Conservation (phyloP, 37 sponge, comb jelly and placozoan genomes). For the Eunapius fragilis region DNA sequence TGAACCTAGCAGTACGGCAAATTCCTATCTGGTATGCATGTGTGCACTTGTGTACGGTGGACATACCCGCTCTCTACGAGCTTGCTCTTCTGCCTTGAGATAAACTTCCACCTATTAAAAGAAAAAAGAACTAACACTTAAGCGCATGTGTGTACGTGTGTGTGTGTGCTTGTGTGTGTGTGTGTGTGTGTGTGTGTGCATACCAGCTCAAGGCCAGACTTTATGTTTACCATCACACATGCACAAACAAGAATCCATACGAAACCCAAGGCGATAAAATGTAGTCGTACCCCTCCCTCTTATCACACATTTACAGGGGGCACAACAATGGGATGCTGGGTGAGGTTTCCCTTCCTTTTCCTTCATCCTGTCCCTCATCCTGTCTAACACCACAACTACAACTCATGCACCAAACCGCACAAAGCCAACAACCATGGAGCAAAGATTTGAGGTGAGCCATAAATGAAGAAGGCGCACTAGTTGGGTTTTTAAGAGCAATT, state of each 20-base stretch:
- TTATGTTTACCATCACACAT: background rate
- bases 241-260: background rate
- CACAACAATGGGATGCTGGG: background rate
- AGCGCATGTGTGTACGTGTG: background rate
- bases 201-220: no score
- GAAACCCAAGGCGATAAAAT: background rate
- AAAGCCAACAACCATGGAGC: no score
- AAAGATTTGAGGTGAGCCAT: no score
- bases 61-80: slow-evolving; percentile 36
- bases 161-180: no score
- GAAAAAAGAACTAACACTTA: background rate
- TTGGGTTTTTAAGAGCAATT: no score
- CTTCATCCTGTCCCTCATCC: background rate
- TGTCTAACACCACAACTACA: background rate
- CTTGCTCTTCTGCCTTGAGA: slow-evolving; percentile 37
- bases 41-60: background rate
- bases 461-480: no score
- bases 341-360: background rate
- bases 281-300: background rate
- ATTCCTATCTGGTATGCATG: background rate
- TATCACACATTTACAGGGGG: background rate
- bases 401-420: no score
- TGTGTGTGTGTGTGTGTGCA: no score
- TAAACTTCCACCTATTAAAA: slow-evolving; percentile 34
- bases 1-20: no score